These are phyloP conservation scores for Xylocampa areola DNA, from an alignment of 2,888 invertebrate species.

Conservation along the genomic window DNA sequence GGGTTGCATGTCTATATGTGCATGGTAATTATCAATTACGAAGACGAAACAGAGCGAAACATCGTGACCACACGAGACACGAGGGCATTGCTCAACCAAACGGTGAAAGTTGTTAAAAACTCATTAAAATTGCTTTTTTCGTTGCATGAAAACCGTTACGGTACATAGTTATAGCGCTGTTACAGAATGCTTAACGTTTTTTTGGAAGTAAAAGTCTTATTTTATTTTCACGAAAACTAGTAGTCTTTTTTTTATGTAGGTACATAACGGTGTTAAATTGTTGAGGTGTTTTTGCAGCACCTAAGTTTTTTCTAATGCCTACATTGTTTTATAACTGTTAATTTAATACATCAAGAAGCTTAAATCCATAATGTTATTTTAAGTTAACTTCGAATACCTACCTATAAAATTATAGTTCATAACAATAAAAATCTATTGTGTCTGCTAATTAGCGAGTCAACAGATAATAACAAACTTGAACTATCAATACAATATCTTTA, in stretches of 20 bases:
- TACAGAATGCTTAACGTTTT: conserved; percentile 41
- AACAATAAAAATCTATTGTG: too few species aligned
- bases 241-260: conserved; percentile 37
- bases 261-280: conserved; percentile 28
- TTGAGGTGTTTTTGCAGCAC: conserved; percentile 16
- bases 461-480: too few species aligned
- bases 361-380: too few species aligned
- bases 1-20: conserved; percentile 57
- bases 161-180: conserved; percentile 58
- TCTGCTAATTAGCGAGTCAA: too few species aligned
- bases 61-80: conserved; percentile 58
- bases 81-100: conserved; percentile 58
- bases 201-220: conserved; percentile 57
- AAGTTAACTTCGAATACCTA: too few species aligned
- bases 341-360: too few species aligned
- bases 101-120: conserved; percentile 75
- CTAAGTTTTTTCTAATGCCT: too few species aligned
- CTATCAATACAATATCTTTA: too few species aligned
- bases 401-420: too few species aligned
- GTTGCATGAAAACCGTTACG: conserved; percentile 75
- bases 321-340: too few species aligned
- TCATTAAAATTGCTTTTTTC: conserved; percentile 72
- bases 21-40: conserved; percentile 58
- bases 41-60: conserved; percentile 62
- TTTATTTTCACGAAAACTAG: conserved; percentile 42